These are phyloP conservation scores for Chelon auratus DNA, from an alignment of 2,797 vertebrate species.

Conservation along the genomic window DNA sequence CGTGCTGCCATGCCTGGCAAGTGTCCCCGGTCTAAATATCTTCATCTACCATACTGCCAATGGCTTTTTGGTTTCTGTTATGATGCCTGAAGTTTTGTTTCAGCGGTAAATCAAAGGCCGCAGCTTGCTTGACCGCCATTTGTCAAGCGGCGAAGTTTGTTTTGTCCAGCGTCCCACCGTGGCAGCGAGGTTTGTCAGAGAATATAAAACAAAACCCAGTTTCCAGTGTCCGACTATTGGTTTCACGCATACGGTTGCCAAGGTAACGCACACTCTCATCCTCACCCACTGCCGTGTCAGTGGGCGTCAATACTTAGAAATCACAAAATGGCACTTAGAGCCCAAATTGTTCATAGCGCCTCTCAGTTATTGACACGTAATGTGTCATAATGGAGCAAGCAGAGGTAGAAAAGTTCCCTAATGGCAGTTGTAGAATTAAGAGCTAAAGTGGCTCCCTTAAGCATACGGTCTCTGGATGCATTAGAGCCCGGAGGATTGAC, in stretches of 20 bases:
- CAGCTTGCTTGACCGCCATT: conserved; percentile 47
- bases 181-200: conserved; percentile 42
- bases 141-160: conserved; percentile 51
- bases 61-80: conserved; percentile 7
- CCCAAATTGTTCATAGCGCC: conserved; percentile 28
- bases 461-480: conserved; percentile 30
- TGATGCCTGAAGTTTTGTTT: conserved; percentile 35
- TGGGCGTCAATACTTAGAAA: conserved; percentile 51
- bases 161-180: conserved; percentile 54
- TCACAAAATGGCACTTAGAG: conserved; percentile 61
- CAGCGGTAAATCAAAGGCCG: conserved; percentile 56
- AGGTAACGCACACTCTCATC: conserved; percentile 57
- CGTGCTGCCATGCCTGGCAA: conserved; percentile 63
- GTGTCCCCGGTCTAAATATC: conserved; percentile 55
- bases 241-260: conserved; percentile 64
- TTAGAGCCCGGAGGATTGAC: conserved; percentile 64
- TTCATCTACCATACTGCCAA: conserved; percentile 51
- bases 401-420: conserved; percentile 43
- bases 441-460: conserved; percentile 34
- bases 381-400: conserved; percentile 50
- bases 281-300: conserved; percentile 30
- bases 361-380: conserved; percentile 50
- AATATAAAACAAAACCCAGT: conserved; percentile 41
- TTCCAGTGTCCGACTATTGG: conserved; percentile 42
- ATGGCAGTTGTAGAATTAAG: conserved; percentile 58